These are phyloP conservation scores for Ectemnius cavifrons DNA, from an alignment of 2,888 invertebrate species.

Conservation along the genomic window DNA sequence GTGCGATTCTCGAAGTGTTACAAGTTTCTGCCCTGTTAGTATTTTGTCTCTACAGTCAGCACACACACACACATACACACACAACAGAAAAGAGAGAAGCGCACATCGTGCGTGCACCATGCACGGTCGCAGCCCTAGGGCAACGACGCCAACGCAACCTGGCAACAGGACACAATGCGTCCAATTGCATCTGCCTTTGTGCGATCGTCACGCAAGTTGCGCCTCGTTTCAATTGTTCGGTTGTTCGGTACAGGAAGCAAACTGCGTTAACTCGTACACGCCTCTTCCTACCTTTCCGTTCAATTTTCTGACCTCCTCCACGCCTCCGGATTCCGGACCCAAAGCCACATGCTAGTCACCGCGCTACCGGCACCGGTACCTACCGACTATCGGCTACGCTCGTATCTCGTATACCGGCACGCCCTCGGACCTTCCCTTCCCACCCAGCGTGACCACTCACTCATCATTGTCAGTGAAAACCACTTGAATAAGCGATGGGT, in stretches of 20 bases:
- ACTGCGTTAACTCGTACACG: constrained; percentile 57
- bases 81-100: too few species aligned
- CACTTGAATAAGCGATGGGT: too few species aligned
- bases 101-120: too few species aligned
- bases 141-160: too few species aligned
- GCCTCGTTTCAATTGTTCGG: constrained; percentile 58
- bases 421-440: too few species aligned
- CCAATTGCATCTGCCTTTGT: constrained; percentile 61
- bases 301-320: constrained; percentile 54
- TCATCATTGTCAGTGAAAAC: too few species aligned
- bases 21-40: too few species aligned
- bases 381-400: not conserved
- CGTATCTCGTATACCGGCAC: not conserved
- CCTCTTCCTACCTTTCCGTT: constrained; percentile 45
- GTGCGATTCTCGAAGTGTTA: too few species aligned
- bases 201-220: constrained; percentile 58
- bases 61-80: too few species aligned
- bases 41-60: too few species aligned
- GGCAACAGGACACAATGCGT: constrained; percentile 48
- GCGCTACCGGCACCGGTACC: not conserved
- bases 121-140: too few species aligned
- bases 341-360: constrained; percentile 3
- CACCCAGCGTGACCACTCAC: too few species aligned
- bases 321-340: constrained; percentile 27
- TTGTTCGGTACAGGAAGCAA: constrained; percentile 63